phyloP scores from a whole-genome alignment of 35 echinoderm and acorn worm species.

The Holothuria glaberrima region DNA sequence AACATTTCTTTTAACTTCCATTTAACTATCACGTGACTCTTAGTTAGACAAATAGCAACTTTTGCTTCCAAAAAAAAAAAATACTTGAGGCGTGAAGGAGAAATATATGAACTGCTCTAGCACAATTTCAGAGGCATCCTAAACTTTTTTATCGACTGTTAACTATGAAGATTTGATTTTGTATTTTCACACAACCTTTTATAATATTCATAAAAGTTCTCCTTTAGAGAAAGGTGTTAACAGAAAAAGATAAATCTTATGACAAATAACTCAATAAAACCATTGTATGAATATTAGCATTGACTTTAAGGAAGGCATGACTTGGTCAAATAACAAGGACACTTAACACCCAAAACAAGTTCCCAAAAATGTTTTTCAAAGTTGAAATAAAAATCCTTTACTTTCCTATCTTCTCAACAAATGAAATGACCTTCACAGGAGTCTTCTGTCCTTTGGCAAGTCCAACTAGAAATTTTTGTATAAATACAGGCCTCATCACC shows the following conservation, averaged over 20 bases:
- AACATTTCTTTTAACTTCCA: background rate
- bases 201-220: too few relatives aligned
- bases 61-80: background rate
- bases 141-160: too few relatives aligned
- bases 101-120: background rate
- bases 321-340: background rate
- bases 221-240: too few relatives aligned
- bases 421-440: constrained; percentile 3
- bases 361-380: background rate
- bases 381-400: background rate
- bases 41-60: background rate
- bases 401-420: constrained; percentile 10
- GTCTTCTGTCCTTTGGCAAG: background rate
- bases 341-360: background rate
- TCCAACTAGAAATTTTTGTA: background rate
- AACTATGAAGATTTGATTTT: too few relatives aligned
- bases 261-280: too few relatives aligned
- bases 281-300: background rate
- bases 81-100: background rate
- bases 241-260: too few relatives aligned
- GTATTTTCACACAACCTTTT: too few relatives aligned
- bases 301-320: background rate
- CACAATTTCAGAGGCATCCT: background rate
- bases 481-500: background rate
- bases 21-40: background rate